A percentile compares a stretch with the other conserved stretches of the same genome.
phyloP scores from a whole-genome alignment of 2,888 invertebrate genomes.

The Drosophila cognata region DNA sequence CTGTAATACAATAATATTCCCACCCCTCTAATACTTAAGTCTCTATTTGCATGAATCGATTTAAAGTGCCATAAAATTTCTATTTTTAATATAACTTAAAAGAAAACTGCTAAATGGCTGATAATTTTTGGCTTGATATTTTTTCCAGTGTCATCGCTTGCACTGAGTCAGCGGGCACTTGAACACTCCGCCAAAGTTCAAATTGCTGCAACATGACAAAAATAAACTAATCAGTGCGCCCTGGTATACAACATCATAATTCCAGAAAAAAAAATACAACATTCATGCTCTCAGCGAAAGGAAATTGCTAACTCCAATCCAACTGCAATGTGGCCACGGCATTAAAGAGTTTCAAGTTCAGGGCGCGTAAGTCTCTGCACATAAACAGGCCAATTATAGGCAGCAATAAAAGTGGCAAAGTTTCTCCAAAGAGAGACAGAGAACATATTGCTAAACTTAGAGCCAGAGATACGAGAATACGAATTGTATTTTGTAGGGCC shows the following conservation, averaged over 20 bases:
- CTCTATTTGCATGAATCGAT: not conserved
- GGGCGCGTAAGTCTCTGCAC: conserved; percentile 32
- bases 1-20: not conserved
- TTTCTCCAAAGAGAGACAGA: conserved; percentile 46
- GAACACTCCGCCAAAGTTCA: conserved; percentile 53
- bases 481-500: conserved; percentile 39
- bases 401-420: conserved; percentile 64
- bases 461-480: conserved; percentile 15
- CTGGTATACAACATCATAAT: conserved; percentile 62
- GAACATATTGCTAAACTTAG: conserved; percentile 56
- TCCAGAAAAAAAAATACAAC: conserved; percentile 18
- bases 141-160: conserved; percentile 22
- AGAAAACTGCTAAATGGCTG: not conserved
- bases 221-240: conserved; percentile 63
- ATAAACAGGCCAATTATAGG: conserved; percentile 75
- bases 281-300: conserved; percentile 1
- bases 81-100: not conserved
- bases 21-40: not conserved
- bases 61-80: not conserved
- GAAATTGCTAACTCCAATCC: conserved; percentile 4
- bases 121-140: not conserved
- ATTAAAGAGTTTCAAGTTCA: conserved; percentile 70
- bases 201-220: conserved; percentile 57
- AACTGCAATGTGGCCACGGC: conserved; percentile 1
- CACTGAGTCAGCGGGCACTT: conserved; percentile 50